Evolutionary conservation across 1,140 invertebrate species (phyloP).

Genomic region (Archegozetes longisetosus): DNA sequence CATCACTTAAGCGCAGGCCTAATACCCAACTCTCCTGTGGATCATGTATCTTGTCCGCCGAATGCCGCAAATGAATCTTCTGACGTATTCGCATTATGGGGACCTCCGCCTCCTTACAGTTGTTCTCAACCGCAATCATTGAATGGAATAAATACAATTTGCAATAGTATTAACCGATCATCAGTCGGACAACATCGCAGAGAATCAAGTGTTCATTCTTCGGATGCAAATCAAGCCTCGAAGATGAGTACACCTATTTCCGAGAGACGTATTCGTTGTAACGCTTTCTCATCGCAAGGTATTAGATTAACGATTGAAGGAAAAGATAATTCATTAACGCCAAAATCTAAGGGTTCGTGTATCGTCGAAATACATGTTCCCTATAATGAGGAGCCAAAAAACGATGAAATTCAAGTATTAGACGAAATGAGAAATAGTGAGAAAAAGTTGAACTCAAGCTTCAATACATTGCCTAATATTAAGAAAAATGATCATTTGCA

Average conservation of each 20-base stretch:
- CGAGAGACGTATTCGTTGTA: conserved; percentile 17
- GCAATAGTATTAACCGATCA: conserved; percentile 24
- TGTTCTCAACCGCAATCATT: conserved; percentile 38
- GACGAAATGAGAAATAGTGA: conserved; percentile 16
- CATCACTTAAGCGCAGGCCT: conserved; percentile 17
- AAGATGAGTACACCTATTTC: conserved; percentile 19
- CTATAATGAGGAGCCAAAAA: conserved; percentile 14
- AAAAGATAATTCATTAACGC: conserved; percentile 3
- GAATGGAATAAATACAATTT: conserved; percentile 13
- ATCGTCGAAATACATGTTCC: conserved; percentile 21
- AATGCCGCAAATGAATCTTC: background rate
- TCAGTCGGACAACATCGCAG: conserved; percentile 23
- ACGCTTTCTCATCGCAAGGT: conserved; percentile 19
- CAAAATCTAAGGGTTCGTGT: conserved; percentile 15
- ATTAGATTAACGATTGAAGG: conserved; percentile 18
- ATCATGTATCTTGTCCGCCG: conserved; percentile 5
- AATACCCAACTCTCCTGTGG: background rate
- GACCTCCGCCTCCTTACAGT: conserved; percentile 48
- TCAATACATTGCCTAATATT: background rate
- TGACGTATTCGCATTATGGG: conserved; percentile 36
- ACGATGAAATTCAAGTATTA: conserved; percentile 13
- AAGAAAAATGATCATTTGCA: conserved; percentile 1
- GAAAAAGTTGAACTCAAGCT: conserved; percentile 3
- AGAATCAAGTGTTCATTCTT: background rate
- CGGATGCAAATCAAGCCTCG: conserved; percentile 12